A percentile compares a stretch with the other conserved stretches of the same genome.
phyloP scores from a whole-genome alignment of 2,888 invertebrate species.

The Trichogramma evanescens region DNA sequence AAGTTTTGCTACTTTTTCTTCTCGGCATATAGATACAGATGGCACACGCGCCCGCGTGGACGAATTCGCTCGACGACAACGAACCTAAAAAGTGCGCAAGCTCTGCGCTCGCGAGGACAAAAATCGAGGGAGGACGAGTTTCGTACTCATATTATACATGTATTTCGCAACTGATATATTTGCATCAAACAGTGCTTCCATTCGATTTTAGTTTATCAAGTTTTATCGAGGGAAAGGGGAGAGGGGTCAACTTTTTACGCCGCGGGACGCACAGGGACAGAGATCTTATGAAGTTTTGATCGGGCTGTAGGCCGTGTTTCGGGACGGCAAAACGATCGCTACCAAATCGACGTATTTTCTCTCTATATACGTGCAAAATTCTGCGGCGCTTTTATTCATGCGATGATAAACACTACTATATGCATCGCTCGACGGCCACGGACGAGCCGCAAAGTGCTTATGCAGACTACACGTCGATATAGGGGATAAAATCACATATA shows the following conservation, averaged over 20 bases:
- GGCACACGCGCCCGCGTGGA: too few species aligned
- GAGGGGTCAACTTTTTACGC: neutral
- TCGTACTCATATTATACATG: too few species aligned
- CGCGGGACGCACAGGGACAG: neutral
- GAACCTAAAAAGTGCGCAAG: neutral
- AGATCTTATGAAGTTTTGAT: slow-evolving; percentile 9
- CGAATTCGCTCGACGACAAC: too few species aligned
- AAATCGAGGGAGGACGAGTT: neutral
- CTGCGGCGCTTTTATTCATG: neutral
- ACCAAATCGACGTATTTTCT: neutral
- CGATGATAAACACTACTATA: too few species aligned
- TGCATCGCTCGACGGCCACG: too few species aligned
- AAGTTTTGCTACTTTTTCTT: too few species aligned
- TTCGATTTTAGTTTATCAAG: slow-evolving; percentile 18
- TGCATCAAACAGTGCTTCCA: slow-evolving; percentile 21
- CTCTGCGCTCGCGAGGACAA: neutral
- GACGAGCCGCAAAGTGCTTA: too few species aligned
- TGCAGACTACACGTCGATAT: too few species aligned
- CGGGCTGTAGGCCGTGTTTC: neutral
- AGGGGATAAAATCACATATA: too few species aligned
- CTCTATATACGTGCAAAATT: neutral
- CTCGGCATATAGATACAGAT: too few species aligned
- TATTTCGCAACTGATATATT: slow-evolving; percentile 3
- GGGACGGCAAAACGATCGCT: too few species aligned
- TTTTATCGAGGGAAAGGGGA: slow-evolving; percentile 5